Conservation (phyloP, 2,888 invertebrate species). For the Leptogaster cylindrica region DNA sequence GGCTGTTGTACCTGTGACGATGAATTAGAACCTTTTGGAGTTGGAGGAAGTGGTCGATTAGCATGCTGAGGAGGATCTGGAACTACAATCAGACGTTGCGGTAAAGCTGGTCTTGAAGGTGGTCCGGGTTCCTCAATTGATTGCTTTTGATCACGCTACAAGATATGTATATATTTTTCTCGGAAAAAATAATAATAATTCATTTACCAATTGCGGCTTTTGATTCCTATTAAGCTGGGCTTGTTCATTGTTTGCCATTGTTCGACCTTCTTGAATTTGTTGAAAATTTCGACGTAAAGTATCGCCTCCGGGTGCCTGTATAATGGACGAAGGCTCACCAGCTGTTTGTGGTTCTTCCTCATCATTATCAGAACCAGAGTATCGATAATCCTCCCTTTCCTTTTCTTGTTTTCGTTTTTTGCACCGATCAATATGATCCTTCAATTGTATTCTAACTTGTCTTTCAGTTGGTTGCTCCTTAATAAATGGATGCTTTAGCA, state of each 20-base stretch:
- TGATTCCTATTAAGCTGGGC: slow-evolving; percentile 68
- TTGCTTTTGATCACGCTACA: slow-evolving; percentile 57
- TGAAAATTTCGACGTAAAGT: slow-evolving; percentile 97
- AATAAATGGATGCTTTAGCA: slow-evolving; percentile 96
- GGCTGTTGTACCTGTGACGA: slow-evolving; percentile 63
- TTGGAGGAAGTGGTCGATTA: slow-evolving; percentile 80
- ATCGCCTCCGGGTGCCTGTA: slow-evolving; percentile 86
- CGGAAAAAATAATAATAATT: neutral
- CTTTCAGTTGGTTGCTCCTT: slow-evolving; percentile 98
- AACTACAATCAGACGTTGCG: slow-evolving; percentile 89
- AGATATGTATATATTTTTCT: neutral
- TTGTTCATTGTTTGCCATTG: slow-evolving; percentile 68
- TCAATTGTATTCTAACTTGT: slow-evolving; percentile 96
- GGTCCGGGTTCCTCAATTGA: slow-evolving; percentile 81
- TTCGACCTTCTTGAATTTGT: slow-evolving; percentile 87
- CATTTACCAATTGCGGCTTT: slow-evolving; percentile 61
- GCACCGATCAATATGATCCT: slow-evolving; percentile 98
- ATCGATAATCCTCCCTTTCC: slow-evolving; percentile 78
- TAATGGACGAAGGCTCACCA: slow-evolving; percentile 94
- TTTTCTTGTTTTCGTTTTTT: slow-evolving; percentile 94
- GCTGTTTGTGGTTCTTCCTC: slow-evolving; percentile 91
- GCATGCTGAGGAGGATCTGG: slow-evolving; percentile 78
- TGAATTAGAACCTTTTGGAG: slow-evolving; percentile 73
- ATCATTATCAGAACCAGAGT: slow-evolving; percentile 97
- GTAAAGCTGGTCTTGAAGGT: slow-evolving; percentile 86